Evolutionary conservation across 2,888 invertebrate genomes (phyloP).

Genomic region (Polyommatus iphigenia): DNA sequence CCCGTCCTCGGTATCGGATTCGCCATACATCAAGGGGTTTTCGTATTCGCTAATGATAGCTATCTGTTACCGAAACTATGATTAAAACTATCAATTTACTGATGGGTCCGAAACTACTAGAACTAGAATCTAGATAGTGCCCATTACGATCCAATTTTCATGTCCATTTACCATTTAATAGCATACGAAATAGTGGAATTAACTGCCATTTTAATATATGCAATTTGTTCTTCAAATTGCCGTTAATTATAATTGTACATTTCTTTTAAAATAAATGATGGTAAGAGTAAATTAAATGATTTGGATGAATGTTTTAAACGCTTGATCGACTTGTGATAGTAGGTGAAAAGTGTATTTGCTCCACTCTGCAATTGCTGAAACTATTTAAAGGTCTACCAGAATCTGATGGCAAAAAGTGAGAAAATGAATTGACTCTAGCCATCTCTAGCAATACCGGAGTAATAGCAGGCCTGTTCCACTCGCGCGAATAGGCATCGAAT

Average conservation of each 20-base stretch:
- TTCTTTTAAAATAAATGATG: background rate
- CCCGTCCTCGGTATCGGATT: background rate
- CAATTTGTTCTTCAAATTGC: background rate
- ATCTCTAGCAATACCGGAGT: too few species aligned
- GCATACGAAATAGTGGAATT: background rate
- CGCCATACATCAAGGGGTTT: background rate
- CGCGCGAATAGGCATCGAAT: too few species aligned
- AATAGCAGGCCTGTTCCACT: too few species aligned
- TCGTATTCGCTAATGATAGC: background rate
- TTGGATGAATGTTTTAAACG: background rate
- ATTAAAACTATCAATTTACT: background rate
- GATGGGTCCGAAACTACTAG: background rate
- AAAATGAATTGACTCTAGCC: too few species aligned
- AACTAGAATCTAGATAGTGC: background rate
- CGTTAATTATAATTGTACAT: background rate
- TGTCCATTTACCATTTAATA: background rate
- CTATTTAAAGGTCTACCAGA: too few species aligned
- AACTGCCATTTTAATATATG: background rate
- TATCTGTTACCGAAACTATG: background rate
- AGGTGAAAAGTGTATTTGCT: background rate
- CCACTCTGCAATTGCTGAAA: background rate
- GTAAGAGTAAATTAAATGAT: background rate
- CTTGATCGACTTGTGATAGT: background rate
- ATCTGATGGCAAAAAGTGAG: too few species aligned
- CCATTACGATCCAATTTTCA: background rate